Base-by-base conservation (phyloP, 2,797 vertebrate genomes). In the Sarcophilus harrisii region DNA sequence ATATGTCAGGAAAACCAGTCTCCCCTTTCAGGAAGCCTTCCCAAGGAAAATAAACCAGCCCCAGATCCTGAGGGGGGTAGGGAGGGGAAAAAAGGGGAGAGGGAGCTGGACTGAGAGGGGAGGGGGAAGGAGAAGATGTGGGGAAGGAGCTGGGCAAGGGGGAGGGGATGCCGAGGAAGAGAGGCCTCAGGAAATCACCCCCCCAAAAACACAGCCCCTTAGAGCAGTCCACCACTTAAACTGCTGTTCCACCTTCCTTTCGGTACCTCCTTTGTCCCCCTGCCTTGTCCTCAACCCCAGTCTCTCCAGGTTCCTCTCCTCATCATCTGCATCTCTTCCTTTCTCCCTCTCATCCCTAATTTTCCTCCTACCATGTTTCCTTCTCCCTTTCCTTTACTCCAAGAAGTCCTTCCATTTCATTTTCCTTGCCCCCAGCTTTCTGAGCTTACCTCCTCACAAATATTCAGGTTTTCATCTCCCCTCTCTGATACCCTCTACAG, bases 21-120 rank as follows among this genome's bases (percentile, higher is more conserved):
- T 97, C 97, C 95, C 96, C 93, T 98, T 98, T 98, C 98, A 97
- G 97, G 97, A 98, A 98, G 96, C 87, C 93, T 96, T 94, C 97
- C 90, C 94, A 97, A 97, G 96, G 95, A 97, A 98, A 98, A 98
- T 96, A 98, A 98, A 97, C 97, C 58, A 94, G 95, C 91, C 73
- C 21, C 66, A 94, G 94, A 96, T 96, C 96, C 97, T 73, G 95
- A 95, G 96, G 90, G 14, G 94, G 52, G 52, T 89, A 21, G 6
- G 28, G 94, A 59, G 29, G 45, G 94, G 91, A 11, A 38, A 90
- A 57, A 38, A 16, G 16, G 21, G 30, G 54, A 49, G 30, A 90
- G 55, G 55, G 55, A 55, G 28, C 30, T n/a, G 32, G 3, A 57
- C 30, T 18, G 32, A 57, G 16, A 57, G 30, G 90, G 90, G 32